Evolutionary conservation across 2,888 invertebrate genomes (phyloP).

Genomic region (Xanthorhoe spadicearia): DNA sequence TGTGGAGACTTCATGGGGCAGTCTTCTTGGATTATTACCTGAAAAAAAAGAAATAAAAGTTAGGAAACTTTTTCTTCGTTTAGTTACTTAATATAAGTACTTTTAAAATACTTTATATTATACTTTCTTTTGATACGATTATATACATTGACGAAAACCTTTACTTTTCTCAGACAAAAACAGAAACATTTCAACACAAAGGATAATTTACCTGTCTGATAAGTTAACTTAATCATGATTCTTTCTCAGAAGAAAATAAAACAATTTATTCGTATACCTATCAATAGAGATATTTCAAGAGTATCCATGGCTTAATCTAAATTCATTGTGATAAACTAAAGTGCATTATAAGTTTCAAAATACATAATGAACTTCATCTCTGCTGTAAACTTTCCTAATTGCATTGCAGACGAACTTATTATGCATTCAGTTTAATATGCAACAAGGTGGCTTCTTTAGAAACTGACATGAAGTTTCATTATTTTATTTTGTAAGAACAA

Average conservation of each 20-base stretch:
- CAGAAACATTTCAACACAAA: too few relatives aligned
- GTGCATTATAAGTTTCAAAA: slow-evolving; percentile 13
- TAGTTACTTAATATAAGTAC: too few relatives aligned
- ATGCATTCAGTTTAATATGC: slow-evolving; percentile 16
- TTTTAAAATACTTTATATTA: too few relatives aligned
- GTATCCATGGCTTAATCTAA: neutral
- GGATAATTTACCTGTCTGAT: too few relatives aligned
- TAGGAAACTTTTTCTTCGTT: slow-evolving; percentile 4
- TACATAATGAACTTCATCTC: slow-evolving; percentile 4
- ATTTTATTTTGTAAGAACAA: neutral
- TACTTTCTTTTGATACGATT: too few relatives aligned
- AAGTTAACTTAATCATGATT: too few relatives aligned
- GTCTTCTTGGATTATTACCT: slow-evolving; percentile 27
- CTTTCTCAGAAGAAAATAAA: too few relatives aligned
- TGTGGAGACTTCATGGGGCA: slow-evolving; percentile 14
- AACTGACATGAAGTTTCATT: neutral
- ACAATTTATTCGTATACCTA: too few relatives aligned
- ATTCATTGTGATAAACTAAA: slow-evolving; percentile 2
- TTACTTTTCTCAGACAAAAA: too few relatives aligned
- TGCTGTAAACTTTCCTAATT: slow-evolving; percentile 25
- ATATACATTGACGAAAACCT: too few relatives aligned
- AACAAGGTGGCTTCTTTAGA: slow-evolving; percentile 10
- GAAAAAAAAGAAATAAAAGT: slow-evolving; percentile 24
- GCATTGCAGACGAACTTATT: slow-evolving; percentile 20
- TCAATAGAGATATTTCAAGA: neutral